phyloP scores from a whole-genome alignment of 2,113 vertebrate species.

The Pelecanoides urinatrix region DNA sequence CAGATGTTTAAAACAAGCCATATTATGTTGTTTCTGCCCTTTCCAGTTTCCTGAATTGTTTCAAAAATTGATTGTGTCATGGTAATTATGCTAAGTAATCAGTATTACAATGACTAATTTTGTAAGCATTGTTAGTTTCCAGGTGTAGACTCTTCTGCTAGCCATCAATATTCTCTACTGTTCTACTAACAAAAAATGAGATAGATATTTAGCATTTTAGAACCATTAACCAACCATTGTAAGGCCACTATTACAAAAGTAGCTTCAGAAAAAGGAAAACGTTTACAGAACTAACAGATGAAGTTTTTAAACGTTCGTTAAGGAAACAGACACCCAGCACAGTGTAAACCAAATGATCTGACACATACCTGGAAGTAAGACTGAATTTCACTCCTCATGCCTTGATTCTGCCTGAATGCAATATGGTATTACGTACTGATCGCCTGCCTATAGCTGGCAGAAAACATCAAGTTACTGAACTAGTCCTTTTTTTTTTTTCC shows the following conservation, averaged over 20 bases:
- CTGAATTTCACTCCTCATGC: background rate
- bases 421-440: fast-evolving
- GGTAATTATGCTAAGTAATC: background rate
- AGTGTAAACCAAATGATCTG: background rate
- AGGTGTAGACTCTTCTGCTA: background rate
- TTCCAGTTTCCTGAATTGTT: background rate
- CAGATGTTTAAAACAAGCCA: background rate
- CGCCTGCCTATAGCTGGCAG: background rate
- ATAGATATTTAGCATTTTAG: background rate
- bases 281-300: background rate
- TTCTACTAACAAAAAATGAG: background rate
- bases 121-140: background rate
- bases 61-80: background rate
- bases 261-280: background rate
- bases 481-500: too few relatives aligned
- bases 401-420: background rate
- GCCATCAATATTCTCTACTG: background rate
- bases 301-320: background rate
- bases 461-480: background rate
- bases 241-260: background rate
- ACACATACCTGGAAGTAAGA: background rate
- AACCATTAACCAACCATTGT: background rate
- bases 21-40: background rate
- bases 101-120: background rate
- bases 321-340: background rate